These are phyloP conservation scores for Diadema setosum DNA, from an alignment of 35 echinoderm and acorn worm genomes.

Conservation along the genomic window DNA sequence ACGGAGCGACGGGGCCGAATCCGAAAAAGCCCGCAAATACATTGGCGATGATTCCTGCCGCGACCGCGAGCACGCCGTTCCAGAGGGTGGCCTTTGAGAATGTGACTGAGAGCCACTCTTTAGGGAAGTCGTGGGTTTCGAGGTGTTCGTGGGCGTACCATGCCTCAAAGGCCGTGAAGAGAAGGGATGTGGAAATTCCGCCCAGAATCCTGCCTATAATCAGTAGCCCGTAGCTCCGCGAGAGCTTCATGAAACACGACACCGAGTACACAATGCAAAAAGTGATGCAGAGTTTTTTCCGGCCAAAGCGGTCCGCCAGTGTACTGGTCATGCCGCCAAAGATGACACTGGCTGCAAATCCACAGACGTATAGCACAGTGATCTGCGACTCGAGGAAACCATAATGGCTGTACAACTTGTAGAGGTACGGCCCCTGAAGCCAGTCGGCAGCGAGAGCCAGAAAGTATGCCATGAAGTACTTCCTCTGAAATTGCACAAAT, in stretches of 20 bases:
- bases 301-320: slow-evolving; percentile 76
- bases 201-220: slow-evolving; percentile 86
- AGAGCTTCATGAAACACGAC: slow-evolving; percentile 86
- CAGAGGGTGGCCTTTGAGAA: slow-evolving; percentile 91
- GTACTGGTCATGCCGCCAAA: slow-evolving; percentile 76
- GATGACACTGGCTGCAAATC: slow-evolving; percentile 86
- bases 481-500: slow-evolving; percentile 84
- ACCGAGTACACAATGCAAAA: slow-evolving; percentile 95
- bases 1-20: slow-evolving; percentile 79
- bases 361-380: slow-evolving; percentile 87
- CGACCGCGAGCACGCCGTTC: slow-evolving; percentile 85
- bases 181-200: slow-evolving; percentile 86
- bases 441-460: slow-evolving; percentile 85
- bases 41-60: slow-evolving; percentile 80
- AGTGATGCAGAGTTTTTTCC: slow-evolving; percentile 95
- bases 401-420: slow-evolving; percentile 97
- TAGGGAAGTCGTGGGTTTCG: slow-evolving; percentile 94
- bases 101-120: slow-evolving; percentile 86
- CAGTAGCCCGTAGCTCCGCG: slow-evolving; percentile 66
- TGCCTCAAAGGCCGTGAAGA: slow-evolving; percentile 95
- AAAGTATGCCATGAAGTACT: slow-evolving; percentile 93
- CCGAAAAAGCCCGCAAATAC: slow-evolving; percentile 68
- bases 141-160: slow-evolving; percentile 97
- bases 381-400: slow-evolving; percentile 95
- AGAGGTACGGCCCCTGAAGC: slow-evolving; percentile 95